Evolutionary conservation across 2,797 vertebrate genomes (phyloP).

Genomic region (Fistularia tabacaria): DNA sequence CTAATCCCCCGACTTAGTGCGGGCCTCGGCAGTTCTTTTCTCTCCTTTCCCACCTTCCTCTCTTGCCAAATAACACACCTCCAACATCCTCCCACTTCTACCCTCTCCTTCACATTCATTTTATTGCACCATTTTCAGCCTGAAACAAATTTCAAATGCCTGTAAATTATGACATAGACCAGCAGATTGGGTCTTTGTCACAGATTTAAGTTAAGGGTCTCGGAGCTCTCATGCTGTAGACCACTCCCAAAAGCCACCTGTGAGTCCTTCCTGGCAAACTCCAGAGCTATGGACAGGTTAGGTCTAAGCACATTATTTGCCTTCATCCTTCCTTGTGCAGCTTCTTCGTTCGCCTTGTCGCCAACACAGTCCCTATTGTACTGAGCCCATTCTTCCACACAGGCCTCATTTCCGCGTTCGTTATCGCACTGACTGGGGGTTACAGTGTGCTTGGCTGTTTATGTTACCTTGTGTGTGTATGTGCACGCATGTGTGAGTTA

Average conservation of each 20-base stretch:
- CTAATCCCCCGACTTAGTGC: not conserved
- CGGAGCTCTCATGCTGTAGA: not conserved
- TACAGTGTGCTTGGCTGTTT: constrained; percentile 53
- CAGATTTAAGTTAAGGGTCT: no score
- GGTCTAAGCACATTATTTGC: constrained; percentile 47
- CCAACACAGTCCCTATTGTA: constrained; percentile 65
- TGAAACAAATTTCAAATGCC: no score
- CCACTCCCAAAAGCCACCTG: constrained; percentile 11
- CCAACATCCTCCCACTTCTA: constrained; percentile 6
- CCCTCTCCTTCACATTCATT: constrained; percentile 7
- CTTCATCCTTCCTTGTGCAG: constrained; percentile 53
- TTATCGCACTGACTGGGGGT: constrained; percentile 64
- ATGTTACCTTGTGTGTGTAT: constrained; percentile 34
- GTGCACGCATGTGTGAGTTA: constrained; percentile 47
- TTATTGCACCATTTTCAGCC: not conserved
- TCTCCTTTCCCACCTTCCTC: not conserved
- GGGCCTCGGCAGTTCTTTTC: not conserved
- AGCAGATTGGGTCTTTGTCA: no score
- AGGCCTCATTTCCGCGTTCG: constrained; percentile 68
- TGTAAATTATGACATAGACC: no score
- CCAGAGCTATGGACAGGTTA: constrained; percentile 52
- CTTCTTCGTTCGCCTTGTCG: constrained; percentile 47
- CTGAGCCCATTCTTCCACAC: constrained; percentile 59
- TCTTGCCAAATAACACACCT: constrained; percentile 17
- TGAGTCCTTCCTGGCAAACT: constrained; percentile 27